A percentile compares a stretch with the other conserved stretches of the same genome.
These are phyloP conservation scores for Malurus alboscapulatus DNA, from an alignment of 2,113 vertebrate genomes.

Conservation along the genomic window DNA sequence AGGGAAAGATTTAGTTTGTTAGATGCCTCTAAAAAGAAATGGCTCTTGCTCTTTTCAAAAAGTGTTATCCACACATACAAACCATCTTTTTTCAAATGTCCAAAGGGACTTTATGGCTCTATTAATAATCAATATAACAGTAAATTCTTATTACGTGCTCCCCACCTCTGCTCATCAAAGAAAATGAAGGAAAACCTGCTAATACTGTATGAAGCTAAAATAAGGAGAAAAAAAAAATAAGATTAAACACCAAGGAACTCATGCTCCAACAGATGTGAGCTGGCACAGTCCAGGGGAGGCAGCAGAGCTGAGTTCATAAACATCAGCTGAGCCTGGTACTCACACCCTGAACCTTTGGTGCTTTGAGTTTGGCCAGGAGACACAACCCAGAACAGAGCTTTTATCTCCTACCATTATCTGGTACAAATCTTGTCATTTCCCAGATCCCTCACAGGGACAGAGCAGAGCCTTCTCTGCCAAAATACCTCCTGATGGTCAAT, in stretches of 20 bases:
- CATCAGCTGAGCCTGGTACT: not conserved
- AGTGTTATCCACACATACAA: not conserved
- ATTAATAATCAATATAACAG: not conserved
- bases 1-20: not conserved
- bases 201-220: not conserved
- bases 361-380: not conserved
- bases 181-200: not conserved
- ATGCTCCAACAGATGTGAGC: not conserved
- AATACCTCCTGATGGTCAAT: not conserved
- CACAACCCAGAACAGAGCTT: not conserved
- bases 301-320: not conserved
- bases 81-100: not conserved
- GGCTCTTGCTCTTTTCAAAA: not conserved
- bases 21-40: not conserved
- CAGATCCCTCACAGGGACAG: not conserved
- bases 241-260: not conserved
- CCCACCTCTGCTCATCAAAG: not conserved
- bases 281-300: not conserved
- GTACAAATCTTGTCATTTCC: not conserved
- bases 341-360: not conserved
- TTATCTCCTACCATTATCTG: not conserved
- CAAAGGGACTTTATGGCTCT: not conserved
- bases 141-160: not conserved
- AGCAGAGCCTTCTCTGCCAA: not conserved
- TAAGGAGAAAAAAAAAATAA: not conserved